Conservation (phyloP, 1,140 invertebrate genomes). For the Paraescarpia echinospica region DNA sequence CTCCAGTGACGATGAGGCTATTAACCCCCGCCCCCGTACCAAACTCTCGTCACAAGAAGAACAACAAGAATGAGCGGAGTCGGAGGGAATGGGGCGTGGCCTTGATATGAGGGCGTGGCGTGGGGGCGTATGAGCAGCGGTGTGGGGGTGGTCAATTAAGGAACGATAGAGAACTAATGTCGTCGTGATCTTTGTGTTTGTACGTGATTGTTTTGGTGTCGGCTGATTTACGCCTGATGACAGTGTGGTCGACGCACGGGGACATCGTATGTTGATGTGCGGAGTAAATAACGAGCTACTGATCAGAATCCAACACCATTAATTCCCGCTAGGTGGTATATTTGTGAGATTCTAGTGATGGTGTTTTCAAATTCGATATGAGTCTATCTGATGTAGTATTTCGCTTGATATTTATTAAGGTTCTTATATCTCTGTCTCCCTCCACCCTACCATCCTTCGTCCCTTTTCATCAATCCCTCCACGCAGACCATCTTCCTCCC, state of each 20-base stretch:
- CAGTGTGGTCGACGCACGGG: not conserved
- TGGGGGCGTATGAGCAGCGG: not conserved
- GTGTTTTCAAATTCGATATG: not conserved
- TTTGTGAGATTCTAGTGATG: not conserved
- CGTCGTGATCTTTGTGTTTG: not conserved
- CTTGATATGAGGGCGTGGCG: not conserved
- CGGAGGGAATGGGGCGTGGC: not conserved
- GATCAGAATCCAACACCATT: not conserved
- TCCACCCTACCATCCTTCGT: not conserved
- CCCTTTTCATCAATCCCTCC: not conserved
- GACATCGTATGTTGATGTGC: not conserved
- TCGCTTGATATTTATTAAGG: not conserved
- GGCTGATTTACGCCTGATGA: not conserved
- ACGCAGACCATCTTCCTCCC: not conserved
- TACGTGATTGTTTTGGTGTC: not conserved
- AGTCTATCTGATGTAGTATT: not conserved
- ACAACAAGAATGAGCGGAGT: not conserved
- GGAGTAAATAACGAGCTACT: not conserved
- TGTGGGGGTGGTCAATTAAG: not conserved
- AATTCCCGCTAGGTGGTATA: not conserved
- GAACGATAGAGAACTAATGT: not conserved
- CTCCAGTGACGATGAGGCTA: not conserved
- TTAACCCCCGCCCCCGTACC: not conserved
- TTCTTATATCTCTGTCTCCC: not conserved
- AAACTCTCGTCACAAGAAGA: not conserved